Evolutionary conservation across 2,888 invertebrate genomes (phyloP), one percentile per base, ranked within the genome.

Genomic region (Heliconius sara): DNA sequence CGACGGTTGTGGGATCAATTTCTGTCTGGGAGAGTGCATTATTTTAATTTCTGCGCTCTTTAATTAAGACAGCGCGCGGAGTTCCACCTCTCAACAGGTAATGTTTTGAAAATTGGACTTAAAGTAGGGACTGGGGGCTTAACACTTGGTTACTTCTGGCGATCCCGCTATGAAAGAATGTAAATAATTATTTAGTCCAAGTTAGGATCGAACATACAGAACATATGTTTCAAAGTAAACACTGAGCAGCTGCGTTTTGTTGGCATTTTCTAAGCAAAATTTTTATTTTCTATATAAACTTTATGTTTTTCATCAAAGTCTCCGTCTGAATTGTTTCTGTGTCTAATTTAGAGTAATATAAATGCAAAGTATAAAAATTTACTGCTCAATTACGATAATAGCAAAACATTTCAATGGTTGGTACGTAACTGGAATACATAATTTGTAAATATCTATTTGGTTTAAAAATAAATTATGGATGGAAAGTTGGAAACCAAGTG

Each of bases 331-430:
- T 60, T 10, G n/a, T n/a, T 60, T 19, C 6, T 52, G 16, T 65
- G 13, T 27, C 25, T 25, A 65, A 65, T 16, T 27, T 27, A 27
- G 65, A 65, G 66, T 67, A 34, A 67, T 67, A 67, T 67, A 67
- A 67, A 67, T 67, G 66, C 34, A 67, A 67, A 67, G 66, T 67
- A 34, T 30, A 19, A 22, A 34, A n/a, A 47, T 71, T 71, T 71
- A 71, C 27, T 43, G 25, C 47, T 13, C 39, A 47, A 25, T 71
- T 43, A 71, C 43, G 19, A 71, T 71, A 25, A 47, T 47, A 52
- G 71, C 47, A 71, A n/a, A 71, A 71, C 47, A 71, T 47, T 47
- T n/a, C 2, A 47, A 47, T 71, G 39, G 71, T 27, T 25, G 16
- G 47, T 22, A 43, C 71, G 27, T 3, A 47, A 13, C 47, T 52